Evolutionary conservation across 2,113 vertebrate genomes (phyloP).

Genomic region (Gavia stellata): DNA sequence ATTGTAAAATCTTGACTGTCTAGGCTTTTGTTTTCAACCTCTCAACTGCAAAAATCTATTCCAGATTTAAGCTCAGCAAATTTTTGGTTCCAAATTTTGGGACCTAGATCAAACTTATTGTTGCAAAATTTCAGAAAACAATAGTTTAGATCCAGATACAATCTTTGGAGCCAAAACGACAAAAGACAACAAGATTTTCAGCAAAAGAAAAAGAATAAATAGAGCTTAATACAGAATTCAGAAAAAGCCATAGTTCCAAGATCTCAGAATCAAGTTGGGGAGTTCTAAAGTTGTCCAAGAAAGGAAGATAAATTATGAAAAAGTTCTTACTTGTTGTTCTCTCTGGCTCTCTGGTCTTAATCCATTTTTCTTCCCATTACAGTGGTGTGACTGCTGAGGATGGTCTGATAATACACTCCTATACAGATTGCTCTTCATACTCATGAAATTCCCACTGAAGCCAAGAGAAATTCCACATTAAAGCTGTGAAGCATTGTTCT

Average conservation of each 20-base stretch:
- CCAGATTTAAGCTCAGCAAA: background rate
- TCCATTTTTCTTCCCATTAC: background rate
- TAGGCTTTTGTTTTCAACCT: background rate
- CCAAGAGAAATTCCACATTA: background rate
- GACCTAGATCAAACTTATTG: background rate
- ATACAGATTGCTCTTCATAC: background rate
- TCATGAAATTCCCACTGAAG: background rate
- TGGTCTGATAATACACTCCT: background rate
- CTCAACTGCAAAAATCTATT: background rate
- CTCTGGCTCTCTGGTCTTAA: background rate
- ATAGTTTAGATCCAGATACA: background rate
- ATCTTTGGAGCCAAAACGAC: background rate
- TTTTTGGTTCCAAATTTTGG: background rate
- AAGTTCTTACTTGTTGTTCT: background rate
- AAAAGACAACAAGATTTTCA: background rate
- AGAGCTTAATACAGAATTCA: background rate
- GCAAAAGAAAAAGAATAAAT: background rate
- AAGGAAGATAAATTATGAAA: background rate
- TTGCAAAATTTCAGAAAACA: conserved; percentile 6
- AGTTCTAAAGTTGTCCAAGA: background rate
- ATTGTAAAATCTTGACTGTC: background rate
- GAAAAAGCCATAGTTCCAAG: background rate
- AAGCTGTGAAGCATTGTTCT: background rate
- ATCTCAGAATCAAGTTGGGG: background rate
- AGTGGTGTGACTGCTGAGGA: background rate